Evolutionary conservation across 2,888 invertebrate genomes (phyloP).

Genomic region (Phyllotreta striolata): DNA sequence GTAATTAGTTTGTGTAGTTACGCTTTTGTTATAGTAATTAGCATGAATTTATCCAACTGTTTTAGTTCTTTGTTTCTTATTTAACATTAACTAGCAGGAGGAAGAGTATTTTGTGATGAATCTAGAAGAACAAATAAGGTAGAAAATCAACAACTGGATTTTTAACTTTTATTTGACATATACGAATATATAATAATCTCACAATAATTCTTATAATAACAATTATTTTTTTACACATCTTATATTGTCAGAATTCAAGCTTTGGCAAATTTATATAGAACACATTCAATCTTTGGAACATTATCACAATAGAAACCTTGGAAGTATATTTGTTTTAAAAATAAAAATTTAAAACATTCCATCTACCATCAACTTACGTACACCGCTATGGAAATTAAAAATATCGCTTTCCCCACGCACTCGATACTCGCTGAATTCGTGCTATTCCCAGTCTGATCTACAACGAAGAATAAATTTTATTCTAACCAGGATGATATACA

Average conservation of each 20-base stretch:
- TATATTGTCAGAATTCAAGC: slow-evolving; percentile 31
- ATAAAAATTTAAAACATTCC: slow-evolving; percentile 5
- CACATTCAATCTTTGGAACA: slow-evolving; percentile 30
- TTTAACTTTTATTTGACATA: slow-evolving; percentile 14
- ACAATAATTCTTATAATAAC: slow-evolving; percentile 18
- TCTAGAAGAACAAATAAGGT: too few relatives aligned
- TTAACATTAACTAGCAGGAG: too few relatives aligned
- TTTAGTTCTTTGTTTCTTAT: too few relatives aligned
- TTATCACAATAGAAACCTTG: slow-evolving; percentile 35
- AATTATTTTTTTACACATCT: slow-evolving; percentile 28
- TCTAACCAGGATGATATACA: too few relatives aligned
- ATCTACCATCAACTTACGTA: slow-evolving; percentile 20
- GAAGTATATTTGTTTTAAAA: slow-evolving; percentile 31
- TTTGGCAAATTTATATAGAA: slow-evolving; percentile 27
- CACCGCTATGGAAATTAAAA: slow-evolving; percentile 16
- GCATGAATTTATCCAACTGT: too few relatives aligned
- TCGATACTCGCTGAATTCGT: slow-evolving; percentile 16
- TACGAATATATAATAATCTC: slow-evolving; percentile 23
- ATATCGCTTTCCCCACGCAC: slow-evolving; percentile 9
- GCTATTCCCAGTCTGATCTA: slow-evolving; percentile 12
- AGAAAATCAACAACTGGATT: neutral
- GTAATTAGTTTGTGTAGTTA: too few relatives aligned
- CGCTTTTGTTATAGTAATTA: too few relatives aligned
- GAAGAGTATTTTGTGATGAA: too few relatives aligned
- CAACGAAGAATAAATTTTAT: slow-evolving; percentile 4